phyloP scores from a whole-genome alignment of 2,113 vertebrate species.

The Mus musculus region GRCm39 chr6:51594001-51594500 shows the following conservation, averaged over 20 bases:
- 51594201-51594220: background rate
- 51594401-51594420: background rate
- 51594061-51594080: background rate
- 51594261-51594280: too few relatives aligned
- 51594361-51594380: background rate
- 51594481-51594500: background rate
- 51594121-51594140: background rate
- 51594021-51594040: constrained; percentile 32
- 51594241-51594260: background rate
- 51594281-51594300: background rate
- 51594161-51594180: background rate
- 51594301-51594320: background rate
- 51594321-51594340: background rate
- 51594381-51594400: background rate
- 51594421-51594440: constrained; percentile 29
- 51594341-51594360: background rate
- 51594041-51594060: constrained; percentile 8
- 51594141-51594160: background rate
- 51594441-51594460: background rate
- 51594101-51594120: constrained; percentile 2
- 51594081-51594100: background rate
- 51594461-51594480: background rate
- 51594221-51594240: background rate
- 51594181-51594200: background rate
- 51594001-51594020: background rate